phyloP scores from a whole-genome alignment of 2,888 invertebrate species.

The Periphyllus acericola region DNA sequence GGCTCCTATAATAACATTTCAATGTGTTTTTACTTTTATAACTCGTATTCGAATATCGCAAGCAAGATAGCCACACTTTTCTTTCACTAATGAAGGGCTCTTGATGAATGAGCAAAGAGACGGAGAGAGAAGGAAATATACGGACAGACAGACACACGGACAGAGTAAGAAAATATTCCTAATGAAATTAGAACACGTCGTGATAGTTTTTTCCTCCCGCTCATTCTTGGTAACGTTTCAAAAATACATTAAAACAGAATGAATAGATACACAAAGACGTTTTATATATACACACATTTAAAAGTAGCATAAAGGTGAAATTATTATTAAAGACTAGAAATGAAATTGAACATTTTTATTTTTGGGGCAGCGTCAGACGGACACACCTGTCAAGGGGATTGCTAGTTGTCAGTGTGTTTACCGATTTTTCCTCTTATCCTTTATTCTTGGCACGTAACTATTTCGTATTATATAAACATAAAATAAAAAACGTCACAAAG shows the following conservation, averaged over 20 bases:
- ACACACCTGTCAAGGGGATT: conserved; percentile 62
- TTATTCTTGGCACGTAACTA: conserved; percentile 54
- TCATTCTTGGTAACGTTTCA: conserved; percentile 49
- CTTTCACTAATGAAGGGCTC: conserved; percentile 52
- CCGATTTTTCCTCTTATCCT: conserved; percentile 43
- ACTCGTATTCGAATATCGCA: conserved; percentile 5
- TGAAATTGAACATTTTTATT: conserved; percentile 61
- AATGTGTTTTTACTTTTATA: conserved; percentile 1
- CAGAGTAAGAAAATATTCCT: conserved; percentile 12
- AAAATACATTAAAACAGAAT: conserved; percentile 57
- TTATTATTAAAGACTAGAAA: conserved; percentile 59
- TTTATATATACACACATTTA: conserved; percentile 40
- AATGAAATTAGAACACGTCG: conserved; percentile 57
- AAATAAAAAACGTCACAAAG: conserved; percentile 57
- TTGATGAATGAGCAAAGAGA: conserved; percentile 50
- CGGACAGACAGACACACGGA: background rate
- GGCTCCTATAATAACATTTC: background rate
- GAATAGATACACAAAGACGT: conserved; percentile 50
- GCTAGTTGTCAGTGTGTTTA: conserved; percentile 59
- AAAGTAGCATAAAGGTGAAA: conserved; percentile 59
- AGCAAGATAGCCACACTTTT: background rate
- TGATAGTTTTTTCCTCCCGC: conserved; percentile 31
- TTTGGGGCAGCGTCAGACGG: conserved; percentile 57
- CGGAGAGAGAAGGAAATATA: background rate
- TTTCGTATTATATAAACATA: conserved; percentile 56